These are phyloP conservation scores for Gymnocypris eckloni DNA, from an alignment of 2,797 vertebrate genomes.

Conservation along the genomic window DNA sequence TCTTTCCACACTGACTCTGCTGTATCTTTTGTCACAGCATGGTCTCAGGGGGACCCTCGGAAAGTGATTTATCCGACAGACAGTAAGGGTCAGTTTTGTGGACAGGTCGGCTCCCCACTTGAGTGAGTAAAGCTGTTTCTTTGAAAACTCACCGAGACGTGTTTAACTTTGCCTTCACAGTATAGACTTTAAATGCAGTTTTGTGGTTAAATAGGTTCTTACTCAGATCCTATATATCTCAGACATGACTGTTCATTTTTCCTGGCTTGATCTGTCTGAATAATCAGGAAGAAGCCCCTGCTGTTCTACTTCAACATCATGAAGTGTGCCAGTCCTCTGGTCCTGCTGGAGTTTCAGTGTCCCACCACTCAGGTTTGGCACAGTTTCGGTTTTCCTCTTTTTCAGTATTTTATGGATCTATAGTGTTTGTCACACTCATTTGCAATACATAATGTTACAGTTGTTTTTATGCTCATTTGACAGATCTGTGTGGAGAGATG, in stretches of 20 bases:
- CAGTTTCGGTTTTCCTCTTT: not conserved
- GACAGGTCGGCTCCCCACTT: slow-evolving; percentile 80
- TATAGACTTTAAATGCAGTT: not conserved
- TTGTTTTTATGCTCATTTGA: slow-evolving; percentile 54
- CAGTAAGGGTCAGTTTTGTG: slow-evolving; percentile 86
- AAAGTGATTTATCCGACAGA: slow-evolving; percentile 88
- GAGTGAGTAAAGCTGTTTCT: slow-evolving; percentile 74
- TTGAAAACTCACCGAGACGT: not conserved
- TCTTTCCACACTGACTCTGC: not conserved
- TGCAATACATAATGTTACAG: not conserved
- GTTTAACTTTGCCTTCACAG: not conserved
- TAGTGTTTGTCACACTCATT: not conserved
- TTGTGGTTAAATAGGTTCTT: not conserved
- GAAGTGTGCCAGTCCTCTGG: slow-evolving; percentile 86
- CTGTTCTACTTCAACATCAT: slow-evolving; percentile 91
- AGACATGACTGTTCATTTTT: not conserved
- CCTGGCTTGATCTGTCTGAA: not conserved
- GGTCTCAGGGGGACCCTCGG: slow-evolving; percentile 87
- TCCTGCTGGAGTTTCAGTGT: slow-evolving; percentile 86
- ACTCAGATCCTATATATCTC: not conserved
- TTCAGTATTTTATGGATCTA: not conserved
- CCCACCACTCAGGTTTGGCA: slow-evolving; percentile 83
- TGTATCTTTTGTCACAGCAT: slow-evolving; percentile 72
- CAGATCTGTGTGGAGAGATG: slow-evolving; percentile 90
- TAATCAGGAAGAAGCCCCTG: slow-evolving; percentile 80